Evolutionary conservation across 2,113 vertebrate species (phyloP).

Genomic region (Hippocampus zosterae): DNA sequence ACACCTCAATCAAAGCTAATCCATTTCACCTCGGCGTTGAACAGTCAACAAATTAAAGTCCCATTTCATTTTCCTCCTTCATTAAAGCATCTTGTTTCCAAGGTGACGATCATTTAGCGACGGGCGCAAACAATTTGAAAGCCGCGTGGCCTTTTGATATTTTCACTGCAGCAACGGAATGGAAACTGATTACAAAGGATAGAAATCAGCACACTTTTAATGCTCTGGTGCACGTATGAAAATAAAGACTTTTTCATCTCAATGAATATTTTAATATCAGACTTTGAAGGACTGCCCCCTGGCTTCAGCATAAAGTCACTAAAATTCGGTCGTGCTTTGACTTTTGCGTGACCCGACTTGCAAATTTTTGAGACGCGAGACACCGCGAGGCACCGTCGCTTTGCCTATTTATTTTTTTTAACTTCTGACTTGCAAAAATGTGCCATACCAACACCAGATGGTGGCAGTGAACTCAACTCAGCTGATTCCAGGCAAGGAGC

Average conservation of each 20-base stretch:
- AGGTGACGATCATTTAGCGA: slow-evolving; percentile 68
- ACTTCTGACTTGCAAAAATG: too few species aligned
- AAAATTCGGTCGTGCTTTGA: not conserved
- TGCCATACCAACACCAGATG: too few species aligned
- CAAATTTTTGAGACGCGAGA: not conserved
- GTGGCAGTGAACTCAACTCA: too few species aligned
- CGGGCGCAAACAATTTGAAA: slow-evolving; percentile 56
- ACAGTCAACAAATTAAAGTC: slow-evolving; percentile 69
- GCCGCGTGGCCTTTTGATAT: slow-evolving; percentile 50
- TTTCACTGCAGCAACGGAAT: slow-evolving; percentile 42
- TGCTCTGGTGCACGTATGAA: slow-evolving; percentile 50
- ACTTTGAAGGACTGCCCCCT: slow-evolving; percentile 42
- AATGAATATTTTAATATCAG: slow-evolving; percentile 52
- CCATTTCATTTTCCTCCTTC: slow-evolving; percentile 72
- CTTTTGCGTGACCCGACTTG: not conserved
- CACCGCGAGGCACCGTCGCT: too few species aligned
- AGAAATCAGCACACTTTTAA: slow-evolving; percentile 57
- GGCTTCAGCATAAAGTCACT: slow-evolving; percentile 8
- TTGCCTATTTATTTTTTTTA: too few species aligned
- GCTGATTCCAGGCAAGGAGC: too few species aligned
- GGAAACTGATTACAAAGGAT: slow-evolving; percentile 42
- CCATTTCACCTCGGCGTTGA: slow-evolving; percentile 65
- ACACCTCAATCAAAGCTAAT: slow-evolving; percentile 73
- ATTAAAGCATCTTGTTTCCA: slow-evolving; percentile 70
- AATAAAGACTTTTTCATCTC: slow-evolving; percentile 52